Evolutionary conservation across 2,113 vertebrate genomes (phyloP).

Genomic region (Illadopsis cleaveri): DNA sequence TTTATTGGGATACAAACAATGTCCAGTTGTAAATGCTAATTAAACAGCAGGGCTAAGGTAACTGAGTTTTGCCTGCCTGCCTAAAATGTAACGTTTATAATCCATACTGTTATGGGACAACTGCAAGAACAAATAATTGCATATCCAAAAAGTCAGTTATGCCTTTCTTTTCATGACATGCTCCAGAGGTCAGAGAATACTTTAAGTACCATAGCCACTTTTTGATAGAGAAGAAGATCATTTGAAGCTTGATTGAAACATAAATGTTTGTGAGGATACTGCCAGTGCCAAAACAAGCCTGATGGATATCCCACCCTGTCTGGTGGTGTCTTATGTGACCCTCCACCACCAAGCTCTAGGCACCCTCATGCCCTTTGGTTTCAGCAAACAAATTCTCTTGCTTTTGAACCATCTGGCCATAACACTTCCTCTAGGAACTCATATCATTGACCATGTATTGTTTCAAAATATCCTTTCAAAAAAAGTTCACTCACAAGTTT

Average conservation of each 20-base stretch:
- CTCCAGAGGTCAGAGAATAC: slow-evolving; percentile 28
- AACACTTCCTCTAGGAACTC: neutral
- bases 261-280: neutral
- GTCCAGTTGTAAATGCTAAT: slow-evolving; percentile 49
- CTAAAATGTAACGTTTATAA: slow-evolving; percentile 37
- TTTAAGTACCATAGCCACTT: neutral
- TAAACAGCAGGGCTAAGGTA: slow-evolving; percentile 49
- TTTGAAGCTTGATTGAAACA: neutral
- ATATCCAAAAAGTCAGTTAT: slow-evolving; percentile 30
- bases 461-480: neutral
- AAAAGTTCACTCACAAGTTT: neutral
- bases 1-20: slow-evolving; percentile 49
- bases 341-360: neutral
- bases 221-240: neutral
- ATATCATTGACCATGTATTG: neutral
- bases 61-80: slow-evolving; percentile 26
- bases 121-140: neutral
- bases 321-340: neutral
- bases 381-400: neutral
- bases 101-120: slow-evolving; percentile 11
- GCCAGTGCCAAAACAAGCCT: neutral
- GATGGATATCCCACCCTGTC: neutral
- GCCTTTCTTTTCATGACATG: neutral
- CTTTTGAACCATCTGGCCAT: neutral
- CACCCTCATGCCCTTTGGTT: neutral